phyloP scores from a whole-genome alignment of 92 coral and sea anemone genomes.

The Epizoanthus scotinus region DNA sequence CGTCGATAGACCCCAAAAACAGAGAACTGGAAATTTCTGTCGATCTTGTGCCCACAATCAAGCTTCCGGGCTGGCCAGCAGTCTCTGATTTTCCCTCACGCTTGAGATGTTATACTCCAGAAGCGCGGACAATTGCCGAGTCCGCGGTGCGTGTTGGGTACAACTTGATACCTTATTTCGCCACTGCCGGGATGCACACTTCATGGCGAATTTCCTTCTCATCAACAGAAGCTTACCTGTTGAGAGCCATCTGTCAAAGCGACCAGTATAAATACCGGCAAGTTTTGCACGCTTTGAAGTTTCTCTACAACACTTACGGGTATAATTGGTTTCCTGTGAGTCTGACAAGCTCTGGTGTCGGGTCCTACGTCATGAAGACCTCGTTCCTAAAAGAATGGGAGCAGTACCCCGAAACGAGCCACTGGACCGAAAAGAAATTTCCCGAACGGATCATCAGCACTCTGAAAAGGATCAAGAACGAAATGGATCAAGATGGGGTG shows the following conservation, averaged over 20 bases:
- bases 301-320: conserved; percentile 1
- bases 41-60: conserved; percentile 23
- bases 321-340: neutral
- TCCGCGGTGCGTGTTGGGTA: conserved; percentile 22
- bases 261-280: neutral
- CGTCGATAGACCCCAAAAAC: neutral
- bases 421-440: conserved; percentile 19
- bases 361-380: conserved; percentile 35
- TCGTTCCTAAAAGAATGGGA: conserved; percentile 37
- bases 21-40: neutral
- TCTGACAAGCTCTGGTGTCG: neutral
- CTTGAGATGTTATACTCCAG: neutral
- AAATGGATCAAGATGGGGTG: neutral
- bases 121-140: conserved; percentile 17
- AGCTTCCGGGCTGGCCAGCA: conserved; percentile 29
- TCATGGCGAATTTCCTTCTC: conserved; percentile 35
- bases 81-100: conserved; percentile 27
- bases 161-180: conserved; percentile 15
- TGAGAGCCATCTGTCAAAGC: conserved; percentile 16
- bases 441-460: conserved; percentile 31
- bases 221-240: conserved; percentile 4
- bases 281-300: neutral
- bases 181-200: neutral
- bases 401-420: neutral
- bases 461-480: conserved; percentile 11